These are phyloP conservation scores for Cyrtonyx montezumae DNA, from an alignment of 2,113 vertebrate genomes.

Conservation along the genomic window DNA sequence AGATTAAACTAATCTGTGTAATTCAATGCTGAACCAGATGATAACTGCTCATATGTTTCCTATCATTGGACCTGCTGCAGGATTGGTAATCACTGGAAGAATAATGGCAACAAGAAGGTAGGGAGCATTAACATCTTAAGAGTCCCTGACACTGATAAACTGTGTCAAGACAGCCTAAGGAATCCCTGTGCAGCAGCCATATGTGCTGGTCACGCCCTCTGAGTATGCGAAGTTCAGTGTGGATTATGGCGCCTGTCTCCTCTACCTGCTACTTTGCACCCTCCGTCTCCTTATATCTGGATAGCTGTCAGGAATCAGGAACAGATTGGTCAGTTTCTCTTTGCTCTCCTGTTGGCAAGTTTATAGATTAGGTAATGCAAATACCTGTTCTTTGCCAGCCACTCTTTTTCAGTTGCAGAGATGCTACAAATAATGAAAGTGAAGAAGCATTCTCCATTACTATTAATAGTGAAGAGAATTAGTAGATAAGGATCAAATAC, in stretches of 20 bases:
- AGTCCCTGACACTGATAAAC: not conserved
- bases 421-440: not conserved
- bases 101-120: not conserved
- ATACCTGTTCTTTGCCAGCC: not conserved
- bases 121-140: not conserved
- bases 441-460: not conserved
- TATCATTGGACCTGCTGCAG: not conserved
- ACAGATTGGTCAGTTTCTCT: not conserved
- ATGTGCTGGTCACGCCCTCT: not conserved
- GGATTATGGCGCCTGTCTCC: not conserved
- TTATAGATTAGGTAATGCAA: not conserved
- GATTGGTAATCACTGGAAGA: not conserved
- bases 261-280: not conserved
- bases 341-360: not conserved
- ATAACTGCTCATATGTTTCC: not conserved
- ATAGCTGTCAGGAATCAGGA: not conserved
- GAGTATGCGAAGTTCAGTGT: not conserved
- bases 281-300: not conserved
- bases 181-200: not conserved
- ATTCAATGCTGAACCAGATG: not conserved
- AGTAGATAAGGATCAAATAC: not conserved
- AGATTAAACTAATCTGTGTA: not conserved
- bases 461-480: not conserved
- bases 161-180: not conserved
- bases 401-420: not conserved